Base-by-base conservation (phyloP, 2,113 vertebrate species). In the Cisticola juncidis region DNA sequence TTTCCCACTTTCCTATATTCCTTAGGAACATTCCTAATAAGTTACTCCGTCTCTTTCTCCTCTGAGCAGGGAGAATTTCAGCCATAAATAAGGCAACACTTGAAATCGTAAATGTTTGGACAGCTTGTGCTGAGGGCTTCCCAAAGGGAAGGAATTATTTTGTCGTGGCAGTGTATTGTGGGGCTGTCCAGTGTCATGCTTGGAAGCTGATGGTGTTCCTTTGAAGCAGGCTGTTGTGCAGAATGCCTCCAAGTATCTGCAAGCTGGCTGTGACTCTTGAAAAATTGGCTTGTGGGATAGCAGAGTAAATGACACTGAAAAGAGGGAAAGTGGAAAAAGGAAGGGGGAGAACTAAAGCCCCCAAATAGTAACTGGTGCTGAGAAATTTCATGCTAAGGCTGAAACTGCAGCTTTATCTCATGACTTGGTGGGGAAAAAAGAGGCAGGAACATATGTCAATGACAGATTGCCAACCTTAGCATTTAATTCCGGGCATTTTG, bases 401-500 rank as follows among this genome's bases (percentile, higher is more conserved):
- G 58, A 87, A 85, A 47, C 33, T 62, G n/a, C 70, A 89, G 69
- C 51, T 60, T 69, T 83, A 58, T 82, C 66, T 82, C 35, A 28
- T 84, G 93, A 62, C 74, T 66, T 50, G 45, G 28, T 50, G 25
- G 45, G 16, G 24, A 3, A 22, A 33, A 81, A 83, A 73, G 35
- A 48, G 70, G 24, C 54, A 85, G 64, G 78, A 95, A 94, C 91
- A 83, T 94, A 93, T 93, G 94, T 95, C 79, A 88, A 9, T 91
- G 92, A 93, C 95, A 95, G 94, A 92, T 91, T 96, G 87, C 84
- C 93, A 94, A 95, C 87, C 74, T 80, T 95, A 95, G 84, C 60
- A n/a, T 94, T 96, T 96, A 97, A 96, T 93, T 96, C 94, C 33
- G 92, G 90, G 87, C 81, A 86, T 96, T 97, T 94, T 91, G 84